These are phyloP conservation scores for Sebastes dallii DNA, from an alignment of 2,797 vertebrate species.

Conservation along the genomic window DNA sequence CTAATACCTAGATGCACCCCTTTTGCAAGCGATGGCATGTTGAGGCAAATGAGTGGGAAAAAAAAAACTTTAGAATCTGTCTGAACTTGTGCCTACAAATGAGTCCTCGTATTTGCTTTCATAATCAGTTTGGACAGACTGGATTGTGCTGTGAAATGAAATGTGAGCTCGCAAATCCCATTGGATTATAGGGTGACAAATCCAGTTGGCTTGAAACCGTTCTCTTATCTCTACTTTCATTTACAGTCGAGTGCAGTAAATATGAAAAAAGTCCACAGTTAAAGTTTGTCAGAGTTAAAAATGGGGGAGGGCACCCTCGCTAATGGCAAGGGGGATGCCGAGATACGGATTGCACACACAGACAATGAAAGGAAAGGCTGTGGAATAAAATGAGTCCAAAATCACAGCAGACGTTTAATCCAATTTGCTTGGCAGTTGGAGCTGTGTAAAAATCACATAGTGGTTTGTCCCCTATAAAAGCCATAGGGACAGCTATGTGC, in stretches of 20 bases:
- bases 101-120: constrained; percentile 44
- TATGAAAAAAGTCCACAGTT: constrained; percentile 30
- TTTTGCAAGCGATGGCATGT: background rate
- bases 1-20: background rate
- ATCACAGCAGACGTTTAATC: constrained; percentile 74
- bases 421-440: constrained; percentile 65
- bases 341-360: constrained; percentile 19
- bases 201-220: constrained; percentile 44
- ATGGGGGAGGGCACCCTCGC: background rate
- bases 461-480: constrained; percentile 64
- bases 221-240: constrained; percentile 51
- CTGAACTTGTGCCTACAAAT: constrained; percentile 32
- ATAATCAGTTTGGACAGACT: constrained; percentile 54
- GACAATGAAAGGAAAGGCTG: constrained; percentile 51
- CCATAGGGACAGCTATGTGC: constrained; percentile 31
- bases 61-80: background rate
- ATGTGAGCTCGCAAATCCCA: constrained; percentile 54
- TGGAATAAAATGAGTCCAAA: constrained; percentile 62
- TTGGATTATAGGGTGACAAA: constrained; percentile 57
- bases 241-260: constrained; percentile 38
- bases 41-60: background rate
- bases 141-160: constrained; percentile 58
- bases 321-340: constrained; percentile 15
- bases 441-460: constrained; percentile 57
- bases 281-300: constrained; percentile 48